A percentile compares a stretch with the other conserved stretches of the same genome.
Conservation (phyloP, 2,113 vertebrate species). For the Stegastes partitus region DNA sequence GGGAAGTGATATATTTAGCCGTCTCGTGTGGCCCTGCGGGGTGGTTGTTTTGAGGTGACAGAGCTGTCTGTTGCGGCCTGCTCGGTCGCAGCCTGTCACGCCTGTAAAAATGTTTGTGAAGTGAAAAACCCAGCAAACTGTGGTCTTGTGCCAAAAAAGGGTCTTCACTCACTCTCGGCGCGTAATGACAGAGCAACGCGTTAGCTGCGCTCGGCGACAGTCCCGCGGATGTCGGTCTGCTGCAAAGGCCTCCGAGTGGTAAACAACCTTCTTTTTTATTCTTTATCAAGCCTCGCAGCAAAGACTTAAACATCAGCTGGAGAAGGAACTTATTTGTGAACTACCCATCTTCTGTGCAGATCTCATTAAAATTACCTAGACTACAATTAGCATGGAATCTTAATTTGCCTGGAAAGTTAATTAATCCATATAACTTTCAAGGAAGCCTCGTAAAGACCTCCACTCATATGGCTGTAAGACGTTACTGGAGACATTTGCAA, state of each 20-base stretch:
- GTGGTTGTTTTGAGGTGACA: slow-evolving; percentile 80
- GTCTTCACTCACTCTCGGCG: slow-evolving; percentile 63
- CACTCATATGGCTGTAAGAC: slow-evolving; percentile 59
- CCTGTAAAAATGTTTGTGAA: slow-evolving; percentile 86
- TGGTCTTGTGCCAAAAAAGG: slow-evolving; percentile 76
- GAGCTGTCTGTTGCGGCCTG: slow-evolving; percentile 76
- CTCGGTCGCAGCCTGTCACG: slow-evolving; percentile 75
- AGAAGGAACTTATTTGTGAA: slow-evolving; percentile 48
- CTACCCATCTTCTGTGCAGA: slow-evolving; percentile 68
- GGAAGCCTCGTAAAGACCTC: slow-evolving; percentile 68
- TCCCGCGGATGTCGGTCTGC: slow-evolving; percentile 11
- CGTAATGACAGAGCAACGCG: slow-evolving; percentile 76
- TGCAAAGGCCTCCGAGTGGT: slow-evolving; percentile 22
- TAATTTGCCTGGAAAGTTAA: slow-evolving; percentile 80
- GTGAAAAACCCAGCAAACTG: slow-evolving; percentile 77
- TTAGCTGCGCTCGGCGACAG: slow-evolving; percentile 58
- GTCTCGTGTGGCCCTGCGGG: slow-evolving; percentile 74
- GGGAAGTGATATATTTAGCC: slow-evolving; percentile 80
- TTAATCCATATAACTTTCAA: slow-evolving; percentile 78
- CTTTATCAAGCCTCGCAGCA: slow-evolving; percentile 15
- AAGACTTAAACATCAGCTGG: slow-evolving; percentile 22
- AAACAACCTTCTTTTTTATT: slow-evolving; percentile 47
- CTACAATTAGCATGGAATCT: slow-evolving; percentile 76
- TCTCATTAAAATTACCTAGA: slow-evolving; percentile 67
- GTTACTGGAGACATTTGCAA: slow-evolving; percentile 68